Conservation (phyloP, 1,140 invertebrate genomes). For the Apolygus lucorum region DNA sequence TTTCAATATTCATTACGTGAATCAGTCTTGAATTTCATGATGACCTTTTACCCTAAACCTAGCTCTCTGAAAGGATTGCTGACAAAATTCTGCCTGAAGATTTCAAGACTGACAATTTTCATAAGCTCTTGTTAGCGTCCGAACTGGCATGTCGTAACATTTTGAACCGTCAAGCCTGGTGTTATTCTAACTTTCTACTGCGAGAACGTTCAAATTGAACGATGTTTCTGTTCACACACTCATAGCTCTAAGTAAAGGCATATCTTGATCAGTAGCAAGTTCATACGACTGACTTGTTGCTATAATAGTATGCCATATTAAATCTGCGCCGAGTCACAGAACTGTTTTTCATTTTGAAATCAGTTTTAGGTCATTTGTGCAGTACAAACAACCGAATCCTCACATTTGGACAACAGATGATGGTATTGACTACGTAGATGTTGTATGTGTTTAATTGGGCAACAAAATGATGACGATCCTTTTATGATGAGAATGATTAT, state of each 20-base stretch:
- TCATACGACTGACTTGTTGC: background rate
- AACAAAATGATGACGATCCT: background rate
- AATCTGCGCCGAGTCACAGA: conserved; percentile 1
- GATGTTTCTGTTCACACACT: background rate
- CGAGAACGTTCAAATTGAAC: background rate
- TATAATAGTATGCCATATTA: conserved; percentile 1
- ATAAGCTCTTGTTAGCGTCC: background rate
- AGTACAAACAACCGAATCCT: background rate
- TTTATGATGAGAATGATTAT: background rate
- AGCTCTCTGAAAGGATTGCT: background rate
- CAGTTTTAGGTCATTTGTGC: background rate
- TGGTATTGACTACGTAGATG: no score
- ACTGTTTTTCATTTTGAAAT: background rate
- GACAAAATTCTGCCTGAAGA: background rate
- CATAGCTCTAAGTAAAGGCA: background rate
- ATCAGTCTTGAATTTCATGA: no score
- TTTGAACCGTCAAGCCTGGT: background rate
- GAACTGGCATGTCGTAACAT: background rate
- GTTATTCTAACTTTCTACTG: background rate
- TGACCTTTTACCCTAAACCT: no score
- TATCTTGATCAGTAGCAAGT: conserved; percentile 7
- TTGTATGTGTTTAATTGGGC: no score
- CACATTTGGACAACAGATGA: no score
- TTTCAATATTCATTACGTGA: no score
- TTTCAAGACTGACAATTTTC: background rate